Percentiles rank a stretch among this genome's conserved stretches.
phyloP scores from a whole-genome alignment of 2,113 vertebrate genomes.

The Meles meles region DNA sequence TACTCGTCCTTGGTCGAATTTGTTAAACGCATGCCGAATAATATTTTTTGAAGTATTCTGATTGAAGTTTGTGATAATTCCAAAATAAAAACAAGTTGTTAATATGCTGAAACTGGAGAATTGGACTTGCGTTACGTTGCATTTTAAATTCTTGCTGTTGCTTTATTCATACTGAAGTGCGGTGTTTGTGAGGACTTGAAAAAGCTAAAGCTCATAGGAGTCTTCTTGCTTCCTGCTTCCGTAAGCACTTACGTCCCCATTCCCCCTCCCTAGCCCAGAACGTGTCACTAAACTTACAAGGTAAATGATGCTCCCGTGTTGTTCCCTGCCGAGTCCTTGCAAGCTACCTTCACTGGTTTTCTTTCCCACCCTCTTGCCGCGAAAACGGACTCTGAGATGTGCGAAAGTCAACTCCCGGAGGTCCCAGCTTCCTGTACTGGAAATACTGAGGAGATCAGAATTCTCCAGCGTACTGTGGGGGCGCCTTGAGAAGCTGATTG shows the following conservation, averaged over 20 bases:
- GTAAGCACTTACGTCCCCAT: not conserved
- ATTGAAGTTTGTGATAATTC: conserved; percentile 72
- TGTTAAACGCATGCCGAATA: conserved; percentile 75
- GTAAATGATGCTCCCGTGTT: not conserved
- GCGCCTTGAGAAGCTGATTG: not conserved
- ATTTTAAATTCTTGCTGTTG: conserved; percentile 35
- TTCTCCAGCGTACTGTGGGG: not conserved
- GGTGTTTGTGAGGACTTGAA: not conserved
- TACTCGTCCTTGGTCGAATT: conserved; percentile 74
- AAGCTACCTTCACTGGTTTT: not conserved
- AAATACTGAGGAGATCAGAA: not conserved
- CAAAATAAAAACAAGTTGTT: conserved; percentile 65
- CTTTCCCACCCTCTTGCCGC: not conserved
- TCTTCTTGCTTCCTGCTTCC: not conserved
- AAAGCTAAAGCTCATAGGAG: not conserved
- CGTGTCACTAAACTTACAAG: conserved; percentile 2
- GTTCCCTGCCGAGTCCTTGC: not conserved
- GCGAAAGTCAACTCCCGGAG: not conserved
- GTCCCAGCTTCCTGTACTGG: not conserved
- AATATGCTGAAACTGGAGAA: conserved; percentile 63
- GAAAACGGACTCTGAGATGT: conserved; percentile 19
- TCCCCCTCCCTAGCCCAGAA: not conserved
- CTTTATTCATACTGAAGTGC: conserved; percentile 20
- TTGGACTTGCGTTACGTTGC: conserved; percentile 58
- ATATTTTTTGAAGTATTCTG: conserved; percentile 69